Evolutionary conservation across 2,113 vertebrate species (phyloP).

Genomic region (Caloenas nicobarica): DNA sequence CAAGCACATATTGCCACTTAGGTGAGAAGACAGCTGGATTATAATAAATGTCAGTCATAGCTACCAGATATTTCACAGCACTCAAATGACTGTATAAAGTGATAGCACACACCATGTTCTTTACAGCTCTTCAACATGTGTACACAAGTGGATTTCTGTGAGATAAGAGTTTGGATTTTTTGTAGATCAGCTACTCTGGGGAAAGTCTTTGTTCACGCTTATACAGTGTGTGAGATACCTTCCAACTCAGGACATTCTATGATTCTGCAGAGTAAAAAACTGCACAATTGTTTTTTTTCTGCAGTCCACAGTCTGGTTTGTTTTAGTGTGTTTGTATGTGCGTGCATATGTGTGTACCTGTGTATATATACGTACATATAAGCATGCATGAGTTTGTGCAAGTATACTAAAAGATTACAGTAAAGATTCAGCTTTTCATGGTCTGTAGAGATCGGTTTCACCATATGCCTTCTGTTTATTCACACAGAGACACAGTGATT

Average conservation of each 20-base stretch:
- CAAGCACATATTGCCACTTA: neutral
- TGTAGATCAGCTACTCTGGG: neutral
- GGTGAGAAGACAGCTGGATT: neutral
- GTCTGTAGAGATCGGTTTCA: neutral
- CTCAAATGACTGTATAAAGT: neutral
- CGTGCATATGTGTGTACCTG: no score
- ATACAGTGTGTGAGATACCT: neutral
- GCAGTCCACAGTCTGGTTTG: neutral
- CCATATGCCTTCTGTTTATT: neutral
- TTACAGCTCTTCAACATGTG: neutral
- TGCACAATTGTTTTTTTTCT: neutral
- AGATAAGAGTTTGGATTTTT: neutral
- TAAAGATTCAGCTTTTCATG: neutral
- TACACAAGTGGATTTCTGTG: neutral
- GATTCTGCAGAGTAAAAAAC: neutral
- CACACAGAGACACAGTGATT: neutral
- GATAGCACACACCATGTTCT: neutral
- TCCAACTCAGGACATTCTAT: neutral
- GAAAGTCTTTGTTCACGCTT: neutral
- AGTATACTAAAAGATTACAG: neutral
- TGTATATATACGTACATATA: no score
- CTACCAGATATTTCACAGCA: neutral
- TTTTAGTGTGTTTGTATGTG: neutral
- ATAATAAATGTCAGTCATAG: neutral
- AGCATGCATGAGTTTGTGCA: accelerated